phyloP scores from a whole-genome alignment of 2,888 invertebrate species.

The Synanthedon andrenaeformis region DNA sequence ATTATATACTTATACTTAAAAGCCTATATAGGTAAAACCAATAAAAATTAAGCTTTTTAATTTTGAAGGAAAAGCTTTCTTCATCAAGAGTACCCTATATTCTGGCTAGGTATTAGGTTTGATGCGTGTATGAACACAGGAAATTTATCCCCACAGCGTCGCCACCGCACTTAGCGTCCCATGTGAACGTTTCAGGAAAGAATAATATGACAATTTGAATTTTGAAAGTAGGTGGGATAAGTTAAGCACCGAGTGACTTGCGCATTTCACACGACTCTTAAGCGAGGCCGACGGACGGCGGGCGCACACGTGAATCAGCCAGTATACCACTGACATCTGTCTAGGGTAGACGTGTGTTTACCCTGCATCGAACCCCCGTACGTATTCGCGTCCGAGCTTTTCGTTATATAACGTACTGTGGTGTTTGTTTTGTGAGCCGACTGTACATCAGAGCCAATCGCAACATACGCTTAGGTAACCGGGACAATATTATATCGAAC shows the following conservation, averaged over 20 bases:
- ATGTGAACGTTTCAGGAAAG: conserved; percentile 4
- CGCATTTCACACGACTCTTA: conserved; percentile 59
- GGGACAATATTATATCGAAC: conserved; percentile 25
- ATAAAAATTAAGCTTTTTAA: too few species aligned
- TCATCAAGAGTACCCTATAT: too few species aligned
- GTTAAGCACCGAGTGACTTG: conserved; percentile 59
- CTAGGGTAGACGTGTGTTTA: conserved; percentile 26
- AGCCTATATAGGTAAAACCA: too few species aligned
- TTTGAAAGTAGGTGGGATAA: conserved; percentile 53
- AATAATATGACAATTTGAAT: conserved; percentile 22
- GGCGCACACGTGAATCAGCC: conserved; percentile 30
- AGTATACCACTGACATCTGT: conserved; percentile 35
- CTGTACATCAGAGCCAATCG: neutral
- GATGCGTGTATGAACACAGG: conserved; percentile 21
- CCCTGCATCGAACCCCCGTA: conserved; percentile 17
- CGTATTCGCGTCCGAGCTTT: conserved; percentile 36
- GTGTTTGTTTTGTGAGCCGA: conserved; percentile 50
- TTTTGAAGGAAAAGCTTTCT: too few species aligned
- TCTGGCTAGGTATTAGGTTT: too few species aligned
- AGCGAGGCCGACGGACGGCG: conserved; percentile 24
- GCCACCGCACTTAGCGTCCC: conserved; percentile 23
- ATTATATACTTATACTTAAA: too few species aligned
- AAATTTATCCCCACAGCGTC: conserved; percentile 24
- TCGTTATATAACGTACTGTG: conserved; percentile 58
- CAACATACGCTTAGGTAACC: too few species aligned